Percentiles rank a stretch among this genome's conserved stretches.
phyloP scores from a whole-genome alignment of 2,888 invertebrate genomes.

The Argyra leucocephala region DNA sequence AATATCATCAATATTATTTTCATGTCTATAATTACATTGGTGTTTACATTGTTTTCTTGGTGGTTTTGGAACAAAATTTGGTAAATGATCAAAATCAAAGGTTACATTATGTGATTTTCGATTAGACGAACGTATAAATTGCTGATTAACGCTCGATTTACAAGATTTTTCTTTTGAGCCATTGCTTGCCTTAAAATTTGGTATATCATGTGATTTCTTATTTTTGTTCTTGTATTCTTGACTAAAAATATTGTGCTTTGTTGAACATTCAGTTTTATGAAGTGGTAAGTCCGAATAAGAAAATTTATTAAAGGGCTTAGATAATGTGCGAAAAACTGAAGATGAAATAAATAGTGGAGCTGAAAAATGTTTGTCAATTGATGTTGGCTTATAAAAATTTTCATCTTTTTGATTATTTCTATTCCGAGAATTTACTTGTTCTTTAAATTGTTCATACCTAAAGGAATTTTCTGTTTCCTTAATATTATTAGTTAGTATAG shows the following conservation, averaged over 20 bases:
- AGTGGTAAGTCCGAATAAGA: too few relatives aligned
- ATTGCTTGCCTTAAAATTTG: neutral
- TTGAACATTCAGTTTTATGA: slow-evolving; percentile 8
- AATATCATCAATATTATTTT: neutral
- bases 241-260: slow-evolving; percentile 6
- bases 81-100: slow-evolving; percentile 23
- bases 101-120: slow-evolving; percentile 24
- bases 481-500: slow-evolving; percentile 27
- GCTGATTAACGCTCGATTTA: slow-evolving; percentile 7
- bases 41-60: slow-evolving; percentile 28
- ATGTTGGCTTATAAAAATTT: slow-evolving; percentile 36
- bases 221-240: neutral
- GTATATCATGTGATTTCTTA: neutral
- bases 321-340: too few relatives aligned
- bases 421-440: too few relatives aligned
- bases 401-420: too few relatives aligned
- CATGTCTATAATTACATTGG: neutral
- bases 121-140: slow-evolving; percentile 9
- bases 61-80: slow-evolving; percentile 39
- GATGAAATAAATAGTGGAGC: too few relatives aligned
- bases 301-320: too few relatives aligned
- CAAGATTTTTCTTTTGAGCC: slow-evolving; percentile 4
- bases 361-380: too few relatives aligned
- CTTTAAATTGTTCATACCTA: too few relatives aligned
- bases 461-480: too few relatives aligned